A percentile compares a stretch with the other conserved stretches of the same genome.
Evolutionary conservation across 2,888 invertebrate species (phyloP).

Genomic region (Minunthozetes semirufus): DNA sequence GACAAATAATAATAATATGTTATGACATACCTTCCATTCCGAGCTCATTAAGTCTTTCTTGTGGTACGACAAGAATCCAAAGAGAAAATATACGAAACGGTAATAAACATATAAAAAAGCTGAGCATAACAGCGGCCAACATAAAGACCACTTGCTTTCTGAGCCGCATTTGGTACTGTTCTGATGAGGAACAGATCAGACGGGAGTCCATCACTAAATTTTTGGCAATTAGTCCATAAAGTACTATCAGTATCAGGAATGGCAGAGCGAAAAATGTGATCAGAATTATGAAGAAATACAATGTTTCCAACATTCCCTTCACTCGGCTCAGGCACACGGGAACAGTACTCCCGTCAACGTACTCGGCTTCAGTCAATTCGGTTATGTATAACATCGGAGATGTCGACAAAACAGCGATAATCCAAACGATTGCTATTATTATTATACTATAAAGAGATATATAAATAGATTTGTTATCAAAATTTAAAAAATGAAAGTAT

Average conservation of each 20-base stretch:
- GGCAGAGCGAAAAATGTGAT: conserved; percentile 78
- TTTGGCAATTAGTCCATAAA: conserved; percentile 77
- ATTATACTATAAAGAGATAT: conserved; percentile 41
- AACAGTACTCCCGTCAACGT: conserved; percentile 63
- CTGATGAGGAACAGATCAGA: conserved; percentile 36
- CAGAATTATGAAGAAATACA: conserved; percentile 72
- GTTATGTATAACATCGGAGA: conserved; percentile 76
- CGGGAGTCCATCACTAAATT: conserved; percentile 64
- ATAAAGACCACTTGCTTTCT: conserved; percentile 58
- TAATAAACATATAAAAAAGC: conserved; percentile 80
- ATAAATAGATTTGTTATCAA: too few relatives aligned
- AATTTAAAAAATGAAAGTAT: neutral
- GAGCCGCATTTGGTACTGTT: conserved; percentile 39
- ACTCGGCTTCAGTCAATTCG: conserved; percentile 63
- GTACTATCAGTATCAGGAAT: conserved; percentile 66
- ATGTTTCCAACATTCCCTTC: conserved; percentile 66
- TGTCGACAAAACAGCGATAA: conserved; percentile 46
- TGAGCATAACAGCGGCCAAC: conserved; percentile 79
- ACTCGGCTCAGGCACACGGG: conserved; percentile 75
- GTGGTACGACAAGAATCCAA: conserved; percentile 73
- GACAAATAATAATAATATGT: neutral
- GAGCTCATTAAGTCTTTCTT: conserved; percentile 59
- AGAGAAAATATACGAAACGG: conserved; percentile 81
- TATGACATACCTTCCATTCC: conserved; percentile 58
- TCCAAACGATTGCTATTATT: conserved; percentile 48